Evolutionary conservation across 1,140 invertebrate species (phyloP), one percentile per base, ranked within the genome.

Genomic region (Trichogramma pretiosum): DNA sequence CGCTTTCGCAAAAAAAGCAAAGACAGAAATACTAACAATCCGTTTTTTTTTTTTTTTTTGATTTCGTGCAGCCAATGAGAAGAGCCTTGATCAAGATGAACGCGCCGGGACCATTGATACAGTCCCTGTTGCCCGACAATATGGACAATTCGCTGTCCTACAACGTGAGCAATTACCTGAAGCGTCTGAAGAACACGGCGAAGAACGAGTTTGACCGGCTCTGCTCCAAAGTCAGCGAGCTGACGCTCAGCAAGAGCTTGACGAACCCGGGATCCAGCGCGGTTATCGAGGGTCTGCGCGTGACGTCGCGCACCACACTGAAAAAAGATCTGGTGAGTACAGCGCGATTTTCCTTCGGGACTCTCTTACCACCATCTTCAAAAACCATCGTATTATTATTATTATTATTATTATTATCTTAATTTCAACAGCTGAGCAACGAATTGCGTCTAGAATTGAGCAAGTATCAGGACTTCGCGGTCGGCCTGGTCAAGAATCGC

Each of bases 191-290:
- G 74, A 94, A 94, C 67, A 83, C 92, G 69, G 94, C 93, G 13
- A 97, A 96, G 72, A 77, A 86, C 40, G 93, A 98, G 65, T 95
- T 93, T 68, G 93, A 98, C 63, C 82, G 89, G 64, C 75, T 97
- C 13, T 97, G 82, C 64, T 79, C 74, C 61, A 74, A 82, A 59
- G 84, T 88, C 3, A 74, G 74, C 10, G 65, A 79, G 53, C 70
- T 79, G 64, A 63, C 74, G 50, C 67, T 75, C 55, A 76, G 70
- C 26, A 64, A 72, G 58, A 74, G 73, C 52, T 53, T 77, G 57
- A 60, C 66, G 42, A 57, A 74, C 56, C 57, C 59, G 55, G 61
- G 65, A 52, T 39, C 68, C 42, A 62, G 68, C 52, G 50, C 57
- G 17, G 69, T 77, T 24, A 72, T 77, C 13, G 85, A 88, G 60